Base-by-base conservation (phyloP, 1,140 invertebrate genomes). In the Tigriopus japonicus region DNA sequence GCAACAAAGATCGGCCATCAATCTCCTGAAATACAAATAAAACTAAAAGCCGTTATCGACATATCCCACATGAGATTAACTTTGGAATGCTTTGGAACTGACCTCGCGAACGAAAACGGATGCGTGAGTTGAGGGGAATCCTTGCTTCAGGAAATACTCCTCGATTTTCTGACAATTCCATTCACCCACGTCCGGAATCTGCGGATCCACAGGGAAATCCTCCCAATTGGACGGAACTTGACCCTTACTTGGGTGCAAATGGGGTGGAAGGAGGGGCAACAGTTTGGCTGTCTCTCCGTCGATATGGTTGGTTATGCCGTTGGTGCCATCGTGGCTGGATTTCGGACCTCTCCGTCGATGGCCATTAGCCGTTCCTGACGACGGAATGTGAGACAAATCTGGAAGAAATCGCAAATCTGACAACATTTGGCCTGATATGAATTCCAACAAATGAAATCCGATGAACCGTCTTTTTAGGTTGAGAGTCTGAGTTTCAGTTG, bases 131-230 rank as follows among this genome's bases (percentile, higher is more conserved):
- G 86, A 81, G 1, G 79, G 78, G 63, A 76, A 74, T 49, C 86
- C 85, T 65, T 82, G 77, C 62, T 81, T 75, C 7, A 74, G 74
- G 68, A 89, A 86, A 73, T 87, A 90, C 17, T 80, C 74, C 68
- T 81, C 84, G 1, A 91, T 86, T 70, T 91, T 82, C 62, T 84
- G 80, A 9, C 80, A 78, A 5, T 80, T 80, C 87, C 87, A 92
- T 66, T 81, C 76, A 0, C 79, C 78, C 12, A 84, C 83, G 73
- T 87, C 84, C 17, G 85, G 85, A 67, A 86, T 82, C 63, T 73
- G 77, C 23, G 64, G 63, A 49, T 69, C 67, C 49, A 45, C 53
- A 7, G 51, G 59, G n/a, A 19, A 53, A 15, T 61, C 59, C 28
- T 61, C 49, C 59, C 59, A 61, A 51, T 54, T 56, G 3, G 3